Percentiles rank a stretch among this genome's conserved stretches.
Conservation (phyloP, 2,888 invertebrate genomes). For the Prosopocoilus inquinatus region DNA sequence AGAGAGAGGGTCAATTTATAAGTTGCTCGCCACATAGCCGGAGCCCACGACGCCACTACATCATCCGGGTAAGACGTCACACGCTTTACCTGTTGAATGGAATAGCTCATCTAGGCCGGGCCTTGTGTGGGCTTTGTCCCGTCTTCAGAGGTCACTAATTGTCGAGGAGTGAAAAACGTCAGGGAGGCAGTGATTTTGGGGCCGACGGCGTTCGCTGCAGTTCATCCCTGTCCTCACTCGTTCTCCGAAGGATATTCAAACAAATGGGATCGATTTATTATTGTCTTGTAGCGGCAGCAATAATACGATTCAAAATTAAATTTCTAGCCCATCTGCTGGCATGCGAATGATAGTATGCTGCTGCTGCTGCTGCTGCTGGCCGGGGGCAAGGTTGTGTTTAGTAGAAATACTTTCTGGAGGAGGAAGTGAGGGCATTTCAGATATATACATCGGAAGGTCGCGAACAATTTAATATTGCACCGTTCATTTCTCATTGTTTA, state of each 20-base stretch:
- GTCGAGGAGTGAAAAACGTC: too few species aligned
- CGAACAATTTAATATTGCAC: too few species aligned
- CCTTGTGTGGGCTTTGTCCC: too few species aligned
- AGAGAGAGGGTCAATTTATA: slow-evolving; percentile 38
- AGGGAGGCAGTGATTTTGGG: too few species aligned
- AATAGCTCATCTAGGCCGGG: background rate
- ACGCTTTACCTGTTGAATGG: slow-evolving; percentile 17
- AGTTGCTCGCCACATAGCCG: slow-evolving; percentile 34
- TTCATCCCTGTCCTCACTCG: background rate
- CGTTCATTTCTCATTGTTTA: too few species aligned
- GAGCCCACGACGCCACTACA: slow-evolving; percentile 28
- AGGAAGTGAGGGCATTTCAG: too few species aligned
- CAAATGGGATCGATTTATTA: slow-evolving; percentile 39
- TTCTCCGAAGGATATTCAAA: slow-evolving; percentile 7
- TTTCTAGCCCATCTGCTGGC: slow-evolving; percentile 42
- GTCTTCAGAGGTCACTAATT: too few species aligned
- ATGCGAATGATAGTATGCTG: slow-evolving; percentile 41
- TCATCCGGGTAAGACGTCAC: slow-evolving; percentile 26
- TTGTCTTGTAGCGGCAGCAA: slow-evolving; percentile 45
- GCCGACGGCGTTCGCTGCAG: background rate
- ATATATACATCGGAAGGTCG: too few species aligned
- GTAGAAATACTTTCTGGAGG: too few species aligned
- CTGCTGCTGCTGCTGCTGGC: slow-evolving; percentile 32
- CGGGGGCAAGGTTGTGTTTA: slow-evolving; percentile 30
- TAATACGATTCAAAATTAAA: slow-evolving; percentile 48